These are phyloP conservation scores for Aurelia coerulea DNA, from an alignment of 30 jellyfish, hydroid and myxozoan species.

Conservation along the genomic window DNA sequence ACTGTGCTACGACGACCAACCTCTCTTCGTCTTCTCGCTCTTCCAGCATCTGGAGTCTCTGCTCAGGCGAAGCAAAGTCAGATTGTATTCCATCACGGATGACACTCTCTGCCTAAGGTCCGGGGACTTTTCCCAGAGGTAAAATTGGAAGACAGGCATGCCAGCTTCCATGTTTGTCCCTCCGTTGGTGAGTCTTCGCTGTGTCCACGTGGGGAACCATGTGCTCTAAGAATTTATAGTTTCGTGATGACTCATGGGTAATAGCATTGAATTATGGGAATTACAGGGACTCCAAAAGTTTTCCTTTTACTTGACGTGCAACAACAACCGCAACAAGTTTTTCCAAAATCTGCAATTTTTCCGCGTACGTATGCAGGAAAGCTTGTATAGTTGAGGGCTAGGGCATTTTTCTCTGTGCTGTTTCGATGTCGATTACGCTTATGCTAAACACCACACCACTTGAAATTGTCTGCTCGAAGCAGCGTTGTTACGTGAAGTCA, in stretches of 20 bases:
- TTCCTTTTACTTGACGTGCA: no score
- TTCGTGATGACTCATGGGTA: conserved; percentile 11
- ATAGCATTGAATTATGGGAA: neutral
- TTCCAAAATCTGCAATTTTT: no score
- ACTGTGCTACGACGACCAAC: conserved; percentile 89
- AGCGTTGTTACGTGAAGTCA: no score
- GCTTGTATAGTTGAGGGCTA: no score
- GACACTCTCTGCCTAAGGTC: conserved; percentile 87
- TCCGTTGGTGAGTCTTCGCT: conserved; percentile 92
- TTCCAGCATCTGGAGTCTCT: conserved; percentile 90
- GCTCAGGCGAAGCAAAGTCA: conserved; percentile 73
- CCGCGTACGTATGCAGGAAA: no score
- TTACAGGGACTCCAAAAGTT: no score
- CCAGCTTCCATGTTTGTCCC: conserved; percentile 58
- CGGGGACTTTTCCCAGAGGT: conserved; percentile 99
- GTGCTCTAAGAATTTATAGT: conserved; percentile 15
- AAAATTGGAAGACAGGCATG: conserved; percentile 21
- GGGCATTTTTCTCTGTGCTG: no score
- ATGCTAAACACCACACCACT: no score
- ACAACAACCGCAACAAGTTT: no score
- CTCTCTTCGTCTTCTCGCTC: conserved; percentile 85
- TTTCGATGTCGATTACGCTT: no score
- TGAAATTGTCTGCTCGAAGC: no score
- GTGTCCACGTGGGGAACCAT: conserved; percentile 70
- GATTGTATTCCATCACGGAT: conserved; percentile 77